phyloP scores from a whole-genome alignment of 2,888 invertebrate genomes.

The Apodemia mormo region DNA sequence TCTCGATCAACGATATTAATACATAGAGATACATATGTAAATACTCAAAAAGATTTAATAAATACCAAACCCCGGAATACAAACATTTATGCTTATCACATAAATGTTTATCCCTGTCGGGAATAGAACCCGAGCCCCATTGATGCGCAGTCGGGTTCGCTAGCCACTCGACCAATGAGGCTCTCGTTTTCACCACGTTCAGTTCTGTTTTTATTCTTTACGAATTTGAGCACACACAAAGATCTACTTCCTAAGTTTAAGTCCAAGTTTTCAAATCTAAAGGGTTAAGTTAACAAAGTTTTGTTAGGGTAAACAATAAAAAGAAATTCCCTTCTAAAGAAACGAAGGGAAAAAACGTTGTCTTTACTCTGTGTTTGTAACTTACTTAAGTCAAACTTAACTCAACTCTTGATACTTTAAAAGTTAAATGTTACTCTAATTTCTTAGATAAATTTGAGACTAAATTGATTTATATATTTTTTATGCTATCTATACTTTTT shows the following conservation, averaged over 20 bases:
- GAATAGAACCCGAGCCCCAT: too few relatives aligned
- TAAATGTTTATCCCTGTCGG: too few relatives aligned
- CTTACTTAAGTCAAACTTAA: constrained; percentile 13
- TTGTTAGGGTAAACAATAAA: constrained; percentile 1
- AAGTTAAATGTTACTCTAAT: constrained; percentile 4
- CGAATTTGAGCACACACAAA: neutral
- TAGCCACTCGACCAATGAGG: too few relatives aligned
- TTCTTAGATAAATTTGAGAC: neutral
- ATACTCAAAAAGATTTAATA: too few relatives aligned
- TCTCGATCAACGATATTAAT: too few relatives aligned
- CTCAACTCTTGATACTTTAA: neutral
- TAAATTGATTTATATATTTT: neutral
- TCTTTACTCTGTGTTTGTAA: constrained; percentile 1
- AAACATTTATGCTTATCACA: too few relatives aligned
- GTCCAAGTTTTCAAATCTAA: constrained; percentile 1
- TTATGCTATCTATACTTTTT: neutral
- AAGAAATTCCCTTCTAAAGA: constrained; percentile 1
- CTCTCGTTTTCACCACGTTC: neutral
- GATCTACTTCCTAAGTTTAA: neutral
- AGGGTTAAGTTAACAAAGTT: constrained; percentile 14
- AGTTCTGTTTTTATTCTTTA: neutral
- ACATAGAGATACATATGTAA: too few relatives aligned
- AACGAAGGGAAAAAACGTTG: constrained; percentile 11
- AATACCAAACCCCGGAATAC: too few relatives aligned
- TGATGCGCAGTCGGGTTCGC: too few relatives aligned